A percentile compares a stretch with the other conserved stretches of the same genome.
Evolutionary conservation across 1,140 invertebrate genomes (phyloP).

Genomic region (Oreohelix idahoensis): DNA sequence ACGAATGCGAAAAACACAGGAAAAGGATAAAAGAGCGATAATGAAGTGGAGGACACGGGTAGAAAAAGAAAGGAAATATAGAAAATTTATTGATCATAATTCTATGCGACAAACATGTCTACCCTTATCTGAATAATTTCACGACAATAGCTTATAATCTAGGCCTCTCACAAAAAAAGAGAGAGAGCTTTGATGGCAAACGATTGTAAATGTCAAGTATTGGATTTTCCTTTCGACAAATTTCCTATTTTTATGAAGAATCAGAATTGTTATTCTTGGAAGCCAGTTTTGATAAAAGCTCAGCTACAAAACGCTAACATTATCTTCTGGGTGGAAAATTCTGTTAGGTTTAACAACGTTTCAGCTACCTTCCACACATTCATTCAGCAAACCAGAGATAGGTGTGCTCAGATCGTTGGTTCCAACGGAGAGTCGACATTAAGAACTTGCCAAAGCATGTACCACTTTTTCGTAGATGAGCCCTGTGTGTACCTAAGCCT

Average conservation of each 20-base stretch:
- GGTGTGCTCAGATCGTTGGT: background rate
- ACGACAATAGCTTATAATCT: conserved; percentile 18
- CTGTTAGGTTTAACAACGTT: background rate
- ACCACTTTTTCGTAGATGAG: conserved; percentile 34
- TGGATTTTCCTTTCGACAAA: conserved; percentile 32
- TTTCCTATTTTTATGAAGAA: conserved; percentile 9
- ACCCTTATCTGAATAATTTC: conserved; percentile 28
- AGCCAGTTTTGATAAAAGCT: conserved; percentile 25
- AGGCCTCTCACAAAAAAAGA: background rate
- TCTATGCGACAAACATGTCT: conserved; percentile 17
- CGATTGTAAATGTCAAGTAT: conserved; percentile 8
- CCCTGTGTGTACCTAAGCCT: conserved; percentile 23
- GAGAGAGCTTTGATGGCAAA: conserved; percentile 5
- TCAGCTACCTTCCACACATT: background rate
- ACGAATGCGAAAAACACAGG: too few species aligned
- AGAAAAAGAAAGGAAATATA: too few species aligned
- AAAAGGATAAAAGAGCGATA: too few species aligned
- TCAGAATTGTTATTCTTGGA: conserved; percentile 24
- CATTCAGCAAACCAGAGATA: background rate
- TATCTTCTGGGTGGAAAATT: conserved; percentile 24
- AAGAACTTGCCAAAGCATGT: conserved; percentile 22
- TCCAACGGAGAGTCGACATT: background rate
- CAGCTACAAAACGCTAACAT: background rate
- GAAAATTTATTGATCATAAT: too few species aligned
- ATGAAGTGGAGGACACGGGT: too few species aligned